Evolutionary conservation across 2,113 vertebrate genomes (phyloP).

Genomic region (Hippocampus abdominalis): DNA sequence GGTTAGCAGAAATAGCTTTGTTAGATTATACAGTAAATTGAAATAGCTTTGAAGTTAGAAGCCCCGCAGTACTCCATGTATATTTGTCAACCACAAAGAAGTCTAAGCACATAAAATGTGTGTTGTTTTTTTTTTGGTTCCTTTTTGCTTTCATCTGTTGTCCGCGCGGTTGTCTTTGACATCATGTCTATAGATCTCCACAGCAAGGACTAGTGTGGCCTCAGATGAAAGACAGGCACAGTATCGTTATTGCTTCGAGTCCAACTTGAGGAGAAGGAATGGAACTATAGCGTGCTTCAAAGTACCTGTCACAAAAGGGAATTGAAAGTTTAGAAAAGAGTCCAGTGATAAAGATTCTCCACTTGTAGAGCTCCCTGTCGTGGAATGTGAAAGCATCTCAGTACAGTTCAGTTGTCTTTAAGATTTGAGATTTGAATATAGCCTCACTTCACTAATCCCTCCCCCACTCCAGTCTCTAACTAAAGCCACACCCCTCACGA

Average conservation of each 20-base stretch:
- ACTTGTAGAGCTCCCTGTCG: background rate
- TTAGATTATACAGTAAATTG: slow-evolving; percentile 5
- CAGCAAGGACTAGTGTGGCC: slow-evolving; percentile 40
- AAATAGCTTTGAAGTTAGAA: slow-evolving; percentile 22
- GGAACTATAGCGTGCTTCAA: slow-evolving; percentile 33
- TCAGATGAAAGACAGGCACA: slow-evolving; percentile 50
- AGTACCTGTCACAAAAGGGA: slow-evolving; percentile 54
- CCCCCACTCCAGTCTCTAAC: no score
- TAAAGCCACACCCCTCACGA: no score
- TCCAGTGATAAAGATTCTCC: background rate
- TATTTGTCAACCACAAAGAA: slow-evolving; percentile 2
- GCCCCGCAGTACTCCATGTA: background rate
- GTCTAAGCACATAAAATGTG: slow-evolving; percentile 5
- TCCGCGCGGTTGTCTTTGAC: slow-evolving; percentile 3
- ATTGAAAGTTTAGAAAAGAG: slow-evolving; percentile 31
- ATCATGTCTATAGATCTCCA: slow-evolving; percentile 30
- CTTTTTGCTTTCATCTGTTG: background rate
- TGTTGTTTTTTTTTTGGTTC: background rate
- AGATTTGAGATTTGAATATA: no score
- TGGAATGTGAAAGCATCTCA: background rate
- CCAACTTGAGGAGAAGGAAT: slow-evolving; percentile 37
- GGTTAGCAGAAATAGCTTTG: slow-evolving; percentile 27
- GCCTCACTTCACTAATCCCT: no score
- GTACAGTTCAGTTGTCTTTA: no score
- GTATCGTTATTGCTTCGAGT: slow-evolving; percentile 33